These are phyloP conservation scores for Pseudomyrmex gracilis DNA, from an alignment of 1,140 invertebrate genomes.

Conservation along the genomic window DNA sequence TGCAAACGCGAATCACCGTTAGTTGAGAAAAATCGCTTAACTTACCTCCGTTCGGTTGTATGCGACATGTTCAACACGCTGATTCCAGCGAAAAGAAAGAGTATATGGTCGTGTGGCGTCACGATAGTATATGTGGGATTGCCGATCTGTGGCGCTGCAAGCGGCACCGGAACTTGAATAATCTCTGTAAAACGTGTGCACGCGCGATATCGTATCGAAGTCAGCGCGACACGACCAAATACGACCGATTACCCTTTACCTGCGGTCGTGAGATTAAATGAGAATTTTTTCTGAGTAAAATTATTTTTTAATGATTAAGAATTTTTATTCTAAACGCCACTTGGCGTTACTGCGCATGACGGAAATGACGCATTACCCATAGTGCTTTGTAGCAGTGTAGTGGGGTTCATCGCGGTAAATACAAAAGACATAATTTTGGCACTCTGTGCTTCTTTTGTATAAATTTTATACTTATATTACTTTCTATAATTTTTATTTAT, in stretches of 20 bases:
- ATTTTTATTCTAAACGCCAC: constrained; percentile 28
- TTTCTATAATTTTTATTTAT: background rate
- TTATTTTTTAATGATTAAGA: background rate
- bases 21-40: constrained; percentile 76
- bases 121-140: constrained; percentile 73
- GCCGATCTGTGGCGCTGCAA: constrained; percentile 65
- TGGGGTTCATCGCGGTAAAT: constrained; percentile 54
- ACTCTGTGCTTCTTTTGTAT: too few species aligned
- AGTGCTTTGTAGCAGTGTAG: constrained; percentile 3
- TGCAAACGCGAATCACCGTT: constrained; percentile 13
- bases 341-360: constrained; percentile 66
- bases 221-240: too few species aligned
- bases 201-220: background rate
- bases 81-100: constrained; percentile 90
- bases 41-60: constrained; percentile 91
- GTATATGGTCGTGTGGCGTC: constrained; percentile 78
- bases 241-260: too few species aligned
- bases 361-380: constrained; percentile 72
- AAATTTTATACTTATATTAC: background rate
- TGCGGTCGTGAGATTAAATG: too few species aligned
- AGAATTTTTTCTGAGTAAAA: constrained; percentile 3
- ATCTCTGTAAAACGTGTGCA: background rate
- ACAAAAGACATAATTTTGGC: constrained; percentile 11
- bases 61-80: constrained; percentile 91
- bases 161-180: constrained; percentile 31